These are phyloP conservation scores for Myanophis thanlyinensis DNA, from an alignment of 2,113 vertebrate genomes.

Conservation along the genomic window DNA sequence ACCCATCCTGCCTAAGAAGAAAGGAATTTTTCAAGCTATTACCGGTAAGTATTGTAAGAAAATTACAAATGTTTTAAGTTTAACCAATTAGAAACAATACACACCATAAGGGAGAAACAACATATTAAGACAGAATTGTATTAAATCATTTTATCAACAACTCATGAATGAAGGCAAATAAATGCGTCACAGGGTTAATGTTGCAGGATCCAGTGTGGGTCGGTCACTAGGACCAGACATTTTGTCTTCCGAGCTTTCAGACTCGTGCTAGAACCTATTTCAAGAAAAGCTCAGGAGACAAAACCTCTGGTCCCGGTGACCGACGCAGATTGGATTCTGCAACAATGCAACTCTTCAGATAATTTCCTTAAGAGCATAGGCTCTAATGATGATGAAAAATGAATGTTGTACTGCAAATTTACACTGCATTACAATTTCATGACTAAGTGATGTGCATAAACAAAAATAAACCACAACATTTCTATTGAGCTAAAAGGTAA, in stretches of 20 bases:
- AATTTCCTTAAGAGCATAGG: slow-evolving; percentile 40
- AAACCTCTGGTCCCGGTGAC: no score
- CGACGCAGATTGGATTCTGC: no score
- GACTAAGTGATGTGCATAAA: background rate
- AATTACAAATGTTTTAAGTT: slow-evolving; percentile 66
- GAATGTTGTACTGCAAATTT: slow-evolving; percentile 44
- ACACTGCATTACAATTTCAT: slow-evolving; percentile 35
- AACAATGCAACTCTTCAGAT: slow-evolving; percentile 51
- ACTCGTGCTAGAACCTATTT: no score
- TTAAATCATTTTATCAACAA: slow-evolving; percentile 56
- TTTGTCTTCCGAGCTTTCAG: no score
- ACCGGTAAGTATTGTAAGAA: slow-evolving; percentile 48
- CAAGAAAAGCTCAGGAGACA: no score
- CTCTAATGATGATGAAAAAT: slow-evolving; percentile 32
- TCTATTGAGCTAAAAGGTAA: slow-evolving; percentile 3
- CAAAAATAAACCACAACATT: background rate
- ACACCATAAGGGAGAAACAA: slow-evolving; percentile 43
- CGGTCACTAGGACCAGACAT: no score
- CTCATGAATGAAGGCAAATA: no score
- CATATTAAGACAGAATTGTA: slow-evolving; percentile 52
- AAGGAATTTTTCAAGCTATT: background rate
- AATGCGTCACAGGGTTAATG: no score
- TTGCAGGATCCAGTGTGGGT: no score
- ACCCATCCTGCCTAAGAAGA: background rate
- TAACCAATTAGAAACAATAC: slow-evolving; percentile 64